Evolutionary conservation across 1,140 invertebrate genomes (phyloP), one percentile per base, ranked within the genome.

Genomic region (Agrypnia vestita): DNA sequence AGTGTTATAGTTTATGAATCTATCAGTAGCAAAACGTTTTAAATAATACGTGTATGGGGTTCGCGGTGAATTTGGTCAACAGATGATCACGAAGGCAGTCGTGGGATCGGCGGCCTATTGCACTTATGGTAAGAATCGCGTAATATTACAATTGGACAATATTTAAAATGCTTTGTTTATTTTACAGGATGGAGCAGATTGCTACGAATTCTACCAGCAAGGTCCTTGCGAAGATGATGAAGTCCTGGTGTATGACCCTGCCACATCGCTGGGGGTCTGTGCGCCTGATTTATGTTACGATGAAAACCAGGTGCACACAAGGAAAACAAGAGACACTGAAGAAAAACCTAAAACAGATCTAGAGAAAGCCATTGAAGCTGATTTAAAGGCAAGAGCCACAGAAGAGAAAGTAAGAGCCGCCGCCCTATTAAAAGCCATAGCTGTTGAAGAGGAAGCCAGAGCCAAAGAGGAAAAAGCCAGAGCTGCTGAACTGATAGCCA

Each of bases 191-290:
- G 53, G 71, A 25, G 71, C 12, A n/a, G 25, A 53, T 17, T 74
- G 71, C 9, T 43, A 44, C 51, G 15, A 56, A 4, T 56, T 43
- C 19, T 74, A 74, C 56, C 71, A 74, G 15, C 49, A 74, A 15
- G 71, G 71, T n/a, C 71, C 71, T 1, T 74, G 71, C n/a, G 25
- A 56, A 56, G 71, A 74, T 13, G 35, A 43, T 6, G 71, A 74
- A 43, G 71, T 74, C 35, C 15, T 74, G 1, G 71, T 74, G 1
- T 74, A 56, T 15, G 51, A 74, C 44, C 53, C 71, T 3, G 25
- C n/a, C n/a, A 56, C 71, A 0, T 15, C 71, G 7, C 43, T 35
- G 9, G 71, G 71, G 15, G 17, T 46, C 13, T 74, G 71, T 21
- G 17, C 71, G 4, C 19, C 25, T 3, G 71, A 74, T 43, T 44